phyloP scores from a whole-genome alignment of 2,113 vertebrate genomes.

The Noctilio leporinus region DNA sequence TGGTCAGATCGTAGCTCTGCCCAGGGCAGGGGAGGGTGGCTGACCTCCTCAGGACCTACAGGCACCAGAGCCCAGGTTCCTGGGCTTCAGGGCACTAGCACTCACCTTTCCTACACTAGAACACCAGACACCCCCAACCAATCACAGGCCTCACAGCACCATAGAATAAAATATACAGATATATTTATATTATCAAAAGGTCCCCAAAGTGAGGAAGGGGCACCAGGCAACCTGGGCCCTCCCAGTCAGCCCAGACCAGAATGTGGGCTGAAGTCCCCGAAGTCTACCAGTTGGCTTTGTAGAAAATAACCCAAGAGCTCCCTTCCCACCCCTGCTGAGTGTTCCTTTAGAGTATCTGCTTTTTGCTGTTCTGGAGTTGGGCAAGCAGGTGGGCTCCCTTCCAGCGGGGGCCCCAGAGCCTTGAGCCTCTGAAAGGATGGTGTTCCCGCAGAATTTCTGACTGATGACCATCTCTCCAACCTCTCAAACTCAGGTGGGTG shows the following conservation, averaged over 20 bases:
- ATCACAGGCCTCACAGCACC: conserved; percentile 20
- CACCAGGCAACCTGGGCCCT: not conserved
- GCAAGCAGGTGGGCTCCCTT: conserved; percentile 34
- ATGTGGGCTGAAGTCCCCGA: not conserved
- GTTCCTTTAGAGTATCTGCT: not conserved
- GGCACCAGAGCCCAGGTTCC: not conserved
- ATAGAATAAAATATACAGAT: conserved; percentile 68
- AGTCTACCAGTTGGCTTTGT: not conserved
- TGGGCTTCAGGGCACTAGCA: not conserved
- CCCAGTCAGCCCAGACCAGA: not conserved
- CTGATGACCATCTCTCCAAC: not conserved
- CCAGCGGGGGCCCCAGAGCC: conserved; percentile 31
- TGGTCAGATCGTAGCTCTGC: not conserved
- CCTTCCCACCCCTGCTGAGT: not conserved
- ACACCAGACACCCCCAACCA: not conserved
- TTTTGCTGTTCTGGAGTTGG: not conserved
- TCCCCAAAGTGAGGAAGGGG: conserved; percentile 43
- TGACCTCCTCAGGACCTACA: not conserved
- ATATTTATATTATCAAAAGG: conserved; percentile 74
- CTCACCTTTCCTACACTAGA: not conserved
- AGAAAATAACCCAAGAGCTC: not conserved
- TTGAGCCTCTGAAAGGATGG: not conserved
- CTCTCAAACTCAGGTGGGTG: not conserved
- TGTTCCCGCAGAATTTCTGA: not conserved
- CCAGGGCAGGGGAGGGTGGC: not conserved